Evolutionary conservation across 1,140 invertebrate genomes (phyloP).

Genomic region (Trinorchestia longiramus): DNA sequence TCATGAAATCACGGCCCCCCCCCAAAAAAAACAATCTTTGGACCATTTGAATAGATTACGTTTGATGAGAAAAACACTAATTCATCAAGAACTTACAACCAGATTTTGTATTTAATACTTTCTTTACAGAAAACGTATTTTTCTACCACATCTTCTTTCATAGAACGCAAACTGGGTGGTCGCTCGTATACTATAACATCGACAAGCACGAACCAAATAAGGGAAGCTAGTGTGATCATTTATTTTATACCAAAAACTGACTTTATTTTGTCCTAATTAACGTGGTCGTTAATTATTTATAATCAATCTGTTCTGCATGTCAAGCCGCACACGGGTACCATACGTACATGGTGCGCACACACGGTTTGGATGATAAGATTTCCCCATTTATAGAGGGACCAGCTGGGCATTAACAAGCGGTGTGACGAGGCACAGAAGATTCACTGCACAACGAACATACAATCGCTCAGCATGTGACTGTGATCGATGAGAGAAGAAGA

Average conservation of each 20-base stretch:
- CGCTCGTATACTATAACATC: neutral
- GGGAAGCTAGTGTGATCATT: neutral
- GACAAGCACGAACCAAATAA: neutral
- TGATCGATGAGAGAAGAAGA: conserved; percentile 48
- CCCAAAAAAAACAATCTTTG: neutral
- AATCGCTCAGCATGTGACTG: conserved; percentile 14
- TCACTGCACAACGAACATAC: neutral
- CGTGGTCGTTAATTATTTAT: neutral
- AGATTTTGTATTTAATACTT: too few species aligned
- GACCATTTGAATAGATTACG: neutral
- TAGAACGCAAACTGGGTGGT: too few species aligned
- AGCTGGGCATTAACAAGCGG: neutral
- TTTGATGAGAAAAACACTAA: too few species aligned
- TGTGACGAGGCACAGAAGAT: neutral
- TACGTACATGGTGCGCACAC: neutral
- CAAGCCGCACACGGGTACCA: neutral
- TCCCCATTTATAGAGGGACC: neutral
- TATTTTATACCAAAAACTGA: neutral
- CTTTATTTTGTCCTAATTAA: neutral
- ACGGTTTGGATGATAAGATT: neutral
- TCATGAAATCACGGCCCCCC: neutral
- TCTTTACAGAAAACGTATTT: neutral
- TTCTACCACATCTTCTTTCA: neutral
- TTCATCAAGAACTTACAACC: too few species aligned
- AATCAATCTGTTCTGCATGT: neutral